Evolutionary conservation across 2,797 vertebrate species (phyloP), one percentile per base, ranked within the genome.

Genomic region (Tiaroga cobitis): DNA sequence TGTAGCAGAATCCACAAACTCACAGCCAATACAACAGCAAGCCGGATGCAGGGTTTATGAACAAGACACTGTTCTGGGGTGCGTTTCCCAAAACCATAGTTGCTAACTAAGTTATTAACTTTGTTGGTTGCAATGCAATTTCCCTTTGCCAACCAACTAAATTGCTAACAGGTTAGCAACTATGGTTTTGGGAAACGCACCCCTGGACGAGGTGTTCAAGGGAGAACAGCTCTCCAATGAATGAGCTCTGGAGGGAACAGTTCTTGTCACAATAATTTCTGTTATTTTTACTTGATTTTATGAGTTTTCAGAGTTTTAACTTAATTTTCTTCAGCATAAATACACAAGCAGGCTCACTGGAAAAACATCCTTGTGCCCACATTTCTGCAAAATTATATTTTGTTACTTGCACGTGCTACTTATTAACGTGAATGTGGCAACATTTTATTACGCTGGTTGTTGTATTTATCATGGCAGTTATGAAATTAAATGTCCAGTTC

Each of bases 1-100:
- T 37, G 34, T 56, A 56, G 74, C 74, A 76, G 19, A 76, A 29
- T 19, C 19, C 73, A 54, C 29, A 76, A 76, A 76, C 73, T 24
- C 73, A 34, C 29, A 76, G 19, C 29, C 19, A 56, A 24, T 21
- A n/a, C n/a, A n/a, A n/a, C n/a, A n/a, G n/a, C n/a, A n/a, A n/a
- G n/a, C n/a, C n/a, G n/a, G n/a, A n/a, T n/a, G n/a, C n/a, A n/a
- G n/a, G n/a, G n/a, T n/a, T n/a, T n/a, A 54, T 5, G 11, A 61
- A 37, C 54, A 61, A 77, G 32, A 39, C 11, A 8, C 13, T 61
- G 54, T 61, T 78, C 54, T 78, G 75, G 34, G 29, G 29, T 29
- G 29, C 29, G 29, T 29, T 29, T 29, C 29, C 29, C 29, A 29
- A 29, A 29, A 29, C 29, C 29, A 29, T 29, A 29, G 29, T 29